phyloP scores from a whole-genome alignment of 1,140 invertebrate species.

The Babylonia areolata region DNA sequence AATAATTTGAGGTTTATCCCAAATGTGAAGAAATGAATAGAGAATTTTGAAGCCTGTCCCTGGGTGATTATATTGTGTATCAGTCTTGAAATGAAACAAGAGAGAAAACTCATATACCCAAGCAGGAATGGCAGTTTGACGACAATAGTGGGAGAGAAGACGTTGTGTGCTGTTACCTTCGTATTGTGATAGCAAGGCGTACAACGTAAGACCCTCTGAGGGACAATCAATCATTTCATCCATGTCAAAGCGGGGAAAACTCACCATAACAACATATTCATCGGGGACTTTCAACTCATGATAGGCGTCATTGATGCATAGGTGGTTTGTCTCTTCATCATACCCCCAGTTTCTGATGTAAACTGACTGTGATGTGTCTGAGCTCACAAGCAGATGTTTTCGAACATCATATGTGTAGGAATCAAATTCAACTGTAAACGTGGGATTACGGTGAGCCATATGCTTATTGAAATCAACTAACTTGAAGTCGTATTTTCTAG shows the following conservation, averaged over 20 bases:
- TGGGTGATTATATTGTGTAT: not conserved
- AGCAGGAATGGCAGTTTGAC: not conserved
- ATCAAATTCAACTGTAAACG: not conserved
- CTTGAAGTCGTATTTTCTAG: not conserved
- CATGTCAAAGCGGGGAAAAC: constrained; percentile 10
- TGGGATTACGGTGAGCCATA: not conserved
- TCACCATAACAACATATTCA: not conserved
- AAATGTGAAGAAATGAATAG: not conserved
- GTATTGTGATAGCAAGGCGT: not conserved
- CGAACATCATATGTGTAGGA: not conserved
- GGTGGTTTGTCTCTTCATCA: not conserved
- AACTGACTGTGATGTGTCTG: not conserved
- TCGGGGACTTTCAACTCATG: not conserved
- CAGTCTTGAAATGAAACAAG: not conserved
- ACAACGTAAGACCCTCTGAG: not conserved
- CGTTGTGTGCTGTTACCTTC: not conserved
- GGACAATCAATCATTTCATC: not conserved
- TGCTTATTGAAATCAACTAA: not conserved
- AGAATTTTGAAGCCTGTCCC: not conserved
- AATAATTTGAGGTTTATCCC: not conserved
- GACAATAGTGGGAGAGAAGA: not conserved
- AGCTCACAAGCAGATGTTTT: not conserved
- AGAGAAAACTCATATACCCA: not conserved
- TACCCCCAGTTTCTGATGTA: not conserved
- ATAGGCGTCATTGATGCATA: not conserved